phyloP scores from a whole-genome alignment of 1,140 invertebrate species.

The Nebria ingens region DNA sequence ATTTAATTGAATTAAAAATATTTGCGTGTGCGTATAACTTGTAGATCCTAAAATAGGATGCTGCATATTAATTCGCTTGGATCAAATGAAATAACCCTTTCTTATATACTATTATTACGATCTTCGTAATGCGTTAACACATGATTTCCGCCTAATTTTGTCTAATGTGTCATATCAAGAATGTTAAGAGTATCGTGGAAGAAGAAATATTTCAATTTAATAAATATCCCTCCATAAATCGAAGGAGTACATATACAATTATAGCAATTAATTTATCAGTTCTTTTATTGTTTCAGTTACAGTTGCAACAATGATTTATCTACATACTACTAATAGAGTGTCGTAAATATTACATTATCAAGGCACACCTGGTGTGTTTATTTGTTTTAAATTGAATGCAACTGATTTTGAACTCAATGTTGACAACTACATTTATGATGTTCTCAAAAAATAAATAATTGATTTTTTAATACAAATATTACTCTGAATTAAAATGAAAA shows the following conservation, averaged over 20 bases:
- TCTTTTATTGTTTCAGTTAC: background rate
- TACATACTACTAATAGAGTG: background rate
- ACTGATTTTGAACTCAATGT: too few relatives aligned
- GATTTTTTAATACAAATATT: too few relatives aligned
- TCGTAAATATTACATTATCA: too few relatives aligned
- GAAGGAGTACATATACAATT: background rate
- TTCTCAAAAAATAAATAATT: too few relatives aligned
- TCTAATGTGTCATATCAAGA: conserved; percentile 2
- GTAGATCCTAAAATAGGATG: too few relatives aligned
- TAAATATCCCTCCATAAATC: background rate
- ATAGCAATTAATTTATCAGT: background rate
- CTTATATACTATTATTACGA: background rate
- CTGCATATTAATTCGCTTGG: too few relatives aligned
- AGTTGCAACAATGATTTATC: background rate
- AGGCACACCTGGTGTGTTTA: too few relatives aligned
- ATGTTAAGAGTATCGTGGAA: background rate
- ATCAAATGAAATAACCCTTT: conserved; percentile 3
- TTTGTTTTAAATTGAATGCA: background rate
- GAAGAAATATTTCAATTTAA: background rate
- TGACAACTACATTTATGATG: too few relatives aligned
- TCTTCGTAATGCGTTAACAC: background rate
- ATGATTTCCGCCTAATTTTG: conserved; percentile 4
- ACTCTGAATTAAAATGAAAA: too few relatives aligned
- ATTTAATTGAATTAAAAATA: background rate
- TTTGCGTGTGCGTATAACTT: too few relatives aligned